Percentiles rank a stretch among this genome's conserved stretches.
Conservation (phyloP, 1,140 invertebrate species). For the Meloidogyne chitwoodi region DNA sequence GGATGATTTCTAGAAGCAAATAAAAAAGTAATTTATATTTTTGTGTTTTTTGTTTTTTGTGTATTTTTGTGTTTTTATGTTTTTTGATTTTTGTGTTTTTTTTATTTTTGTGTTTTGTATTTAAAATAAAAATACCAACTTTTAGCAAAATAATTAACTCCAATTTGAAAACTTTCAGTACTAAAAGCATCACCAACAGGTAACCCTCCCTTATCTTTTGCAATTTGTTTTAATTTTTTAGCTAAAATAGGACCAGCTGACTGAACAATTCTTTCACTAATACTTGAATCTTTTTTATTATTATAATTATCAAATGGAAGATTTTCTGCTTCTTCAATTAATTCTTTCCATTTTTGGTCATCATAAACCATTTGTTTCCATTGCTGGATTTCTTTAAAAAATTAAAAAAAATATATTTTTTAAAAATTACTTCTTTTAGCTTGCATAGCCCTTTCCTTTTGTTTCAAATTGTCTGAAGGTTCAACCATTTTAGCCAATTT, state of each 20-base stretch:
- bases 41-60: too few relatives aligned
- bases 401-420: too few relatives aligned
- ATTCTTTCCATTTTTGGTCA: constrained; percentile 1
- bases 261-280: neutral
- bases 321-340: neutral
- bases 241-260: neutral
- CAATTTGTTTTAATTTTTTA: constrained; percentile 2
- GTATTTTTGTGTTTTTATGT: neutral
- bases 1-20: neutral
- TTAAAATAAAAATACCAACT: neutral
- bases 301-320: neutral
- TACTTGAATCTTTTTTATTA: neutral
- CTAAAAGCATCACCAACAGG: constrained; percentile 3
- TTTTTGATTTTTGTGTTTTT: neutral
- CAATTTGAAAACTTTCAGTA: constrained; percentile 10
- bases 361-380: constrained; percentile 1
- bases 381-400: neutral
- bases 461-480: neutral
- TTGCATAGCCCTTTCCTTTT: neutral
- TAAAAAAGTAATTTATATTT: neutral
- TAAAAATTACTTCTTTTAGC: constrained; percentile 3
- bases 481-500: neutral
- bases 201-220: neutral
- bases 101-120: too few relatives aligned
- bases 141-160: constrained; percentile 13